phyloP scores from a whole-genome alignment of 2,797 vertebrate species.

The Lepus townsendii region DNA sequence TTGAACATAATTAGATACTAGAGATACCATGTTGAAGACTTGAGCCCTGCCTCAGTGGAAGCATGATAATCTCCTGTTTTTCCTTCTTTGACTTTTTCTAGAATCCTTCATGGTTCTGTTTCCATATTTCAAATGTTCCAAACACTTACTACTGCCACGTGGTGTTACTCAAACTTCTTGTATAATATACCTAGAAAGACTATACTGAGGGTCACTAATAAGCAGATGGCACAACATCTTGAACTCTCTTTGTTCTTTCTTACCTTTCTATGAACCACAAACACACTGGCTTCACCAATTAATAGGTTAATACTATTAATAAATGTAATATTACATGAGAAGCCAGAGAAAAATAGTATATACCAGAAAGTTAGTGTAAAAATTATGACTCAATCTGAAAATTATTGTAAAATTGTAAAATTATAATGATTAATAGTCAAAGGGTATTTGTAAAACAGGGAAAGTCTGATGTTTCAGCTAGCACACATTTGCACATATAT shows the following conservation, averaged over 20 bases:
- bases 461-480: background rate
- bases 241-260: background rate
- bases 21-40: background rate
- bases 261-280: background rate
- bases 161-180: background rate
- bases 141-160: background rate
- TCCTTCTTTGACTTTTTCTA: background rate
- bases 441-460: background rate
- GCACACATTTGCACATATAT: background rate
- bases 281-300: background rate
- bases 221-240: background rate
- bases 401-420: background rate
- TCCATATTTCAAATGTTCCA: background rate
- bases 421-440: background rate
- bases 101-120: background rate
- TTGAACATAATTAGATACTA: background rate
- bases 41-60: background rate
- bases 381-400: conserved; percentile 47
- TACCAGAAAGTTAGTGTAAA: background rate
- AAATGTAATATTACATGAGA: background rate
- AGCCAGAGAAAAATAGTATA: background rate
- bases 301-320: background rate
- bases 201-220: background rate
- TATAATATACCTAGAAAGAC: background rate
- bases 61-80: background rate